These are phyloP conservation scores for Slavum lentiscoides DNA, from an alignment of 2,888 invertebrate genomes.

Conservation along the genomic window DNA sequence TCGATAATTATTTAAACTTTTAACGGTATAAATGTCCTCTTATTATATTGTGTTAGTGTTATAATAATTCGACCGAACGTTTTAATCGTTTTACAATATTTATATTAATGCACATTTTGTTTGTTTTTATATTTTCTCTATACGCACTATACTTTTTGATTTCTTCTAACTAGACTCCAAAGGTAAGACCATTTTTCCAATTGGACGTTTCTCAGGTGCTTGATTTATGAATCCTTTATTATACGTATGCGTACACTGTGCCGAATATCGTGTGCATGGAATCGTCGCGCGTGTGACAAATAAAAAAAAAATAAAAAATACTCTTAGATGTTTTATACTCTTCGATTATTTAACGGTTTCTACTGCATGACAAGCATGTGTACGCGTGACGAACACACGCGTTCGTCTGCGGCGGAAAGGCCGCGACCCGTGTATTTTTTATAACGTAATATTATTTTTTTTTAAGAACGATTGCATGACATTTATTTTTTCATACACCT, in stretches of 20 bases:
- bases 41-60: neutral
- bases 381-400: neutral
- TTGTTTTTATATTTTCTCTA: constrained; percentile 38
- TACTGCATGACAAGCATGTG: constrained; percentile 15
- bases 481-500: neutral
- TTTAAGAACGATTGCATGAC: constrained; percentile 20
- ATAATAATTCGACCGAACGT: neutral
- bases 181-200: constrained; percentile 40
- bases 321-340: neutral
- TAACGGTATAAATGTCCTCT: neutral
- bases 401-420: neutral
- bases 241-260: constrained; percentile 11
- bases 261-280: constrained; percentile 38
- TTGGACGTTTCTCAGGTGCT: constrained; percentile 33
- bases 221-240: constrained; percentile 35
- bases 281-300: neutral
- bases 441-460: neutral
- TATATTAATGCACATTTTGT: constrained; percentile 45
- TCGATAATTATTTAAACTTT: too few species aligned
- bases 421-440: neutral
- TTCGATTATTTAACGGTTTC: constrained; percentile 18
- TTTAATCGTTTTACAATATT: constrained; percentile 4
- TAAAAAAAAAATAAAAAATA: neutral
- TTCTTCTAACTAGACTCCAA: constrained; percentile 40
- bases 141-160: constrained; percentile 44